These are phyloP conservation scores for Chrysolina oricalcia DNA, from an alignment of 2,888 invertebrate species.

Conservation along the genomic window DNA sequence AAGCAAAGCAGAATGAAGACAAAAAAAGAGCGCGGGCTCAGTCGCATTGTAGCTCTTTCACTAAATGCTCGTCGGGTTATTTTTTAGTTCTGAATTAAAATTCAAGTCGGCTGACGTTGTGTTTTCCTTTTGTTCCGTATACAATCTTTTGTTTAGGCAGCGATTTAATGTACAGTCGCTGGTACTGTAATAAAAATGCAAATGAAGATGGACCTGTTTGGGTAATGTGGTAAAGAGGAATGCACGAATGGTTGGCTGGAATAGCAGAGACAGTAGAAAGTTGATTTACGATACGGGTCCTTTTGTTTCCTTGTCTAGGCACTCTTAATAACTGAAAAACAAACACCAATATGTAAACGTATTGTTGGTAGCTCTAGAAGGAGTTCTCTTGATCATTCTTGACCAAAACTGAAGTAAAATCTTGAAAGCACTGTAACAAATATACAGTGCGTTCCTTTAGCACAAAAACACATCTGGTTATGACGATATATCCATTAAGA, in stretches of 20 bases:
- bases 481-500: too few relatives aligned
- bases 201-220: slow-evolving; percentile 59
- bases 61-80: slow-evolving; percentile 52
- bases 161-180: slow-evolving; percentile 63
- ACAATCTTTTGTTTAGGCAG: slow-evolving; percentile 66
- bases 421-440: too few relatives aligned
- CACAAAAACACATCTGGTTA: too few relatives aligned
- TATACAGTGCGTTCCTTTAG: too few relatives aligned
- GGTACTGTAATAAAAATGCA: slow-evolving; percentile 67
- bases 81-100: slow-evolving; percentile 65
- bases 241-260: slow-evolving; percentile 37
- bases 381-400: too few relatives aligned
- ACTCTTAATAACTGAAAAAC: background rate
- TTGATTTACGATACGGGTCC: slow-evolving; percentile 33
- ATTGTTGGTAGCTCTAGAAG: background rate
- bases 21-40: slow-evolving; percentile 41
- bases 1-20: slow-evolving; percentile 43
- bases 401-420: too few relatives aligned
- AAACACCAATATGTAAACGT: background rate
- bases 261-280: slow-evolving; percentile 38
- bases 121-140: slow-evolving; percentile 65
- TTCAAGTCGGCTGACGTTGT: slow-evolving; percentile 68
- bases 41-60: slow-evolving; percentile 54
- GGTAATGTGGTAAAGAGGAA: slow-evolving; percentile 42
- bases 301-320: slow-evolving; percentile 10